Base-by-base conservation (phyloP, 2,113 vertebrate genomes). In the Numida meleagris region DNA sequence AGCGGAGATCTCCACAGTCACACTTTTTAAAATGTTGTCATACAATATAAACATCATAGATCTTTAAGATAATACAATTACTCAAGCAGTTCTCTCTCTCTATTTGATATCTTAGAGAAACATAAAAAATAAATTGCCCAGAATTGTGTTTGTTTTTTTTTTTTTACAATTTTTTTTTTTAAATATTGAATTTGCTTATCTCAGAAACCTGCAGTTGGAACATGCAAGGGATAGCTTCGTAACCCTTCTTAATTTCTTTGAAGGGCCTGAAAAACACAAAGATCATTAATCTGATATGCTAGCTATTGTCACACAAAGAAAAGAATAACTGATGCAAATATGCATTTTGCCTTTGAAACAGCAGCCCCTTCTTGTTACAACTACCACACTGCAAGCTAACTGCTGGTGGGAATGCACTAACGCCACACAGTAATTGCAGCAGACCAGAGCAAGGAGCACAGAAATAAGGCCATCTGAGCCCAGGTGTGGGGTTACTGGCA, bases 401-500 rank as follows among this genome's bases (percentile, higher is more conserved):
- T 43, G 11, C 17, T 58, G 12, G 18, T 33, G 45, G 12, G 48
- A 79, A 6, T 46, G 10, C 31, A 24, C 6, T 14, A 50, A 33
- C 33, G 57, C 43, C 73, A 36, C 15, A 6, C 25, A 8, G 6
- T 61, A 42, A 53, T 45, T 51, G 14, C 61, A 59, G 34, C 40
- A 55, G 53, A 33, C 6, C 53, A 33, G 29, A 55, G 29, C 31
- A 3, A 18, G 31, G 53, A 55, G 24, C 0, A 0, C 14, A 46
- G 75, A 62, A 14, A n/a, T n/a, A 0, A 0, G 15, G 16, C 10
- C 45, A 8, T 45, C n/a, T 58, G 36, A 45, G 45, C 4, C 5
- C 33, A 62, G 19, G 10, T 0, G 0, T 19, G 14, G 7, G 3
- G 13, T 61, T 61, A 38, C 24, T 2, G 2, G n/a, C 4, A 45